Conservation (phyloP, 2,113 vertebrate genomes). For the Myocastor coypus region DNA sequence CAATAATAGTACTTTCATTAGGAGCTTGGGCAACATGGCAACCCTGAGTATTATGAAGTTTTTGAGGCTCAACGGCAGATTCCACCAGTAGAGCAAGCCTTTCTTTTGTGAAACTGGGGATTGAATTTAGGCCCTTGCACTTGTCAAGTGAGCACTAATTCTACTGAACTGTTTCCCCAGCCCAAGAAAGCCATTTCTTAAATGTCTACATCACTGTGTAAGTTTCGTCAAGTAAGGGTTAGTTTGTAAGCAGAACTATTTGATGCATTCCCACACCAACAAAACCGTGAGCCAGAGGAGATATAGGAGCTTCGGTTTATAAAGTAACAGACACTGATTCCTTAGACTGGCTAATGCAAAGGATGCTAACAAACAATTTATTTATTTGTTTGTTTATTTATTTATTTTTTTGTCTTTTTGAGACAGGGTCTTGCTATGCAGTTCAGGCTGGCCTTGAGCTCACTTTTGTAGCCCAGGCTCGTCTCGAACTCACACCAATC, state of each 20-base stretch:
- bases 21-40: rapidly evolving
- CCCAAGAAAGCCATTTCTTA: background rate
- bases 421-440: no score
- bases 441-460: no score
- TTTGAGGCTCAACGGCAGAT: background rate
- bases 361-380: slow-evolving; percentile 72
- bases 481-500: no score
- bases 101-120: no score
- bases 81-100: background rate
- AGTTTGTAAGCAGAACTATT: slow-evolving; percentile 25
- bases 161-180: no score
- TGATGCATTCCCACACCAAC: background rate
- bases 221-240: background rate
- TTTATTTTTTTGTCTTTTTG: no score
- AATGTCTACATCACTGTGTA: background rate
- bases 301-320: slow-evolving; percentile 31
- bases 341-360: slow-evolving; percentile 71
- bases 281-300: slow-evolving; percentile 29
- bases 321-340: slow-evolving; percentile 54
- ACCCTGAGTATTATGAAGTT: background rate
- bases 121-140: no score
- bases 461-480: no score
- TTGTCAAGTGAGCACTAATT: no score
- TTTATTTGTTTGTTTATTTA: no score
- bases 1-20: background rate